A percentile compares a stretch with the other conserved stretches of the same genome.
phyloP scores from a whole-genome alignment of 2,888 invertebrate genomes.

The Teleogryllus oceanicus region DNA sequence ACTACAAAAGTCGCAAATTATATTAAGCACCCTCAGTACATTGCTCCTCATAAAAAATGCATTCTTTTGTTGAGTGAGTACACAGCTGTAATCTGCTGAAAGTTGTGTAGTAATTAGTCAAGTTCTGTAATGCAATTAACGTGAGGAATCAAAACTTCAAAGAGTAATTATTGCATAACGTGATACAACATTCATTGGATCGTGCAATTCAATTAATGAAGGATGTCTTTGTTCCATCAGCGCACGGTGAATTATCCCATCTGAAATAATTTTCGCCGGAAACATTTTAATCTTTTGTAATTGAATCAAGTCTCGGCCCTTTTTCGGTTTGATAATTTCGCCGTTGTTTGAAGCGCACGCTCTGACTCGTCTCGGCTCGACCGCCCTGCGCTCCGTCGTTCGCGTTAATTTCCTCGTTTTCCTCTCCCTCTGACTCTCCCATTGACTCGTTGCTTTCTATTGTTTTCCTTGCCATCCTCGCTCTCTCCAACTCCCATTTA shows the following conservation, averaged over 20 bases:
- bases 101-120: background rate
- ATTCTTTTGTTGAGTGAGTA: background rate
- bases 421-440: no score
- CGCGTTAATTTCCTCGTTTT: no score
- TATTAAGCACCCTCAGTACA: background rate
- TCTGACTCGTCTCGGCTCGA: no score
- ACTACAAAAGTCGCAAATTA: background rate
- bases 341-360: background rate
- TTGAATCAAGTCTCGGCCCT: background rate
- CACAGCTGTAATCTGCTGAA: background rate
- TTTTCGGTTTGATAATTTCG: background rate
- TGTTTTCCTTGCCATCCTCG: no score
- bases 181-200: background rate
- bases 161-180: constrained; percentile 18
- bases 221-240: background rate
- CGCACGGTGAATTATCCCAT: background rate
- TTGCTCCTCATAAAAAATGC: no score
- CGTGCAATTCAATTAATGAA: constrained; percentile 7
- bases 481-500: no score
- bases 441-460: no score
- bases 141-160: constrained; percentile 9
- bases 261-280: background rate
- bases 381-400: no score
- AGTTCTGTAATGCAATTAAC: constrained; percentile 8
- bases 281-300: background rate